phyloP scores from a whole-genome alignment of 2,888 invertebrate species.

The Hemicrepidius hirtus region DNA sequence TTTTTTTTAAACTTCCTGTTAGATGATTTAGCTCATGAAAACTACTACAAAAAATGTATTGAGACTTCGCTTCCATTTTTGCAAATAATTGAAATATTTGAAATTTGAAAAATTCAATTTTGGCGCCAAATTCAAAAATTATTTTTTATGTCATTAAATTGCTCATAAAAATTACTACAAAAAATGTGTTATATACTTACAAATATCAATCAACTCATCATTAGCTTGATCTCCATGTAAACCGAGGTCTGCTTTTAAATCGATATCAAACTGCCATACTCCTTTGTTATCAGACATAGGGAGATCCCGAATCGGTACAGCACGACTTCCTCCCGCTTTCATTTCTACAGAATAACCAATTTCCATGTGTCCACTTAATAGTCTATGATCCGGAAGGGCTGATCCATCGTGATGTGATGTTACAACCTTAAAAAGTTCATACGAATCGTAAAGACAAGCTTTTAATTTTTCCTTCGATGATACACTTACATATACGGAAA shows the following conservation, averaged over 20 bases:
- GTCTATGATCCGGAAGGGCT: constrained; percentile 79
- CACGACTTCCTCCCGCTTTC: constrained; percentile 78
- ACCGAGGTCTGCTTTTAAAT: constrained; percentile 81
- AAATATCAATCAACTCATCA: constrained; percentile 64
- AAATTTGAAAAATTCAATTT: too few species aligned
- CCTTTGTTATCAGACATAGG: constrained; percentile 82
- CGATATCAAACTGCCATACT: constrained; percentile 89
- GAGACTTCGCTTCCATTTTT: too few species aligned
- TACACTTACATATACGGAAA: constrained; percentile 84
- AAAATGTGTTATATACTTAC: constrained; percentile 49
- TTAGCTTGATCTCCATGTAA: constrained; percentile 64
- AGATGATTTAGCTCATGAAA: too few species aligned
- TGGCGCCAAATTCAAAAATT: too few species aligned
- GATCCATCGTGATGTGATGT: constrained; percentile 95
- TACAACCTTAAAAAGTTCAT: constrained; percentile 77
- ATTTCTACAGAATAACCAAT: constrained; percentile 79
- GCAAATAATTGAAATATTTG: too few species aligned
- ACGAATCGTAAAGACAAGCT: too few species aligned
- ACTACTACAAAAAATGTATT: too few species aligned
- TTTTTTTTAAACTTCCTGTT: too few species aligned
- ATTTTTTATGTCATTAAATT: too few species aligned
- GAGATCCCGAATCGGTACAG: constrained; percentile 77
- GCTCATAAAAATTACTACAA: too few species aligned
- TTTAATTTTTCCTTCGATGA: neutral
- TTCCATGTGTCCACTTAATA: constrained; percentile 80